Evolutionary conservation across 2,797 vertebrate genomes (phyloP), one percentile per base, ranked within the genome.

Genomic region (Cygnus olor): DNA sequence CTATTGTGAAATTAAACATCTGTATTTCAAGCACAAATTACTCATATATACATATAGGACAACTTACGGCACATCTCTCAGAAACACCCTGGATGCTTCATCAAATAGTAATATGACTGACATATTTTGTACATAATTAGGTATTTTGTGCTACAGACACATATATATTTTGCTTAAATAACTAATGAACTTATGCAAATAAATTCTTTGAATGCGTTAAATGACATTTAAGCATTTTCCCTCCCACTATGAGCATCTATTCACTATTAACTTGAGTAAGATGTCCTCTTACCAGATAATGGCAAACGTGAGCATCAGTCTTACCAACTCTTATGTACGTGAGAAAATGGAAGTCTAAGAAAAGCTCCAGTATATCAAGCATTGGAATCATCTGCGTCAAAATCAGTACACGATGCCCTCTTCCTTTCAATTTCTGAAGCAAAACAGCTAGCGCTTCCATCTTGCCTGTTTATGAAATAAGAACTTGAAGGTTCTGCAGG

Each of bases 371-470:
- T 90, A 99, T 97, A 96, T 99, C 98, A 36, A 99, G 89, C 98
- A 98, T 97, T 86, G 98, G 97, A 85, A 98, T 94, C 98, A 98
- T 98, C 96, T 98, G 98, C 11, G 97, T 98, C 74, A 98, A 98
- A 96, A 99, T 98, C 83, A 99, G 97, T 54, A 99, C 98, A 12
- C 98, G 96, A 1, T 98, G 98, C 40, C 98, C 98, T 89, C 99
- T 98, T 2, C 98, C 98, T 63, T 97, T 98, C 51, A 99, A 94
- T 96, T 99, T 98, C 96, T 97, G 98, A 54, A 99, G 98, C 71
- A 99, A 95, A 80, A 98, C 97, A 22, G 98, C 98, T 64, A 99
- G 96, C 10, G 98, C 98, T 95, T 99, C 98, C 93, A 99, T 95
- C 97, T 98, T 99, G 64, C 99, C 99, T 99, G 85, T 38, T 66